A percentile compares a stretch with the other conserved stretches of the same genome.
Conservation (phyloP, 1,140 invertebrate species). For the Alviniconcha marisindica region DNA sequence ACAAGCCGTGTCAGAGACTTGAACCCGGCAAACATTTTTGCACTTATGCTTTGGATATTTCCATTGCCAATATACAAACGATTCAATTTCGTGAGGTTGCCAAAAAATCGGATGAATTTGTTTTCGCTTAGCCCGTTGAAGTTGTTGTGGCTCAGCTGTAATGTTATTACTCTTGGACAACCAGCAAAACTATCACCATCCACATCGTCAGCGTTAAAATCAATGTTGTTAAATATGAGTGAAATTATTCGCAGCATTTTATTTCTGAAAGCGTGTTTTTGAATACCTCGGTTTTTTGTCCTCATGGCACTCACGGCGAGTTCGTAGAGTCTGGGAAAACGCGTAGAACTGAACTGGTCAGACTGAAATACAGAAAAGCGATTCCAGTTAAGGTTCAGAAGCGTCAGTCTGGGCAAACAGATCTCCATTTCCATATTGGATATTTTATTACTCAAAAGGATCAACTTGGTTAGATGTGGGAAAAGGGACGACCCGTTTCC, state of each 20-base stretch:
- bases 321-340: neutral
- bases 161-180: neutral
- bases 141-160: constrained; percentile 7
- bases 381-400: neutral
- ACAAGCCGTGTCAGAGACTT: neutral
- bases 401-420: neutral
- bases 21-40: neutral
- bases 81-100: neutral
- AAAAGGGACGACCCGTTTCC: neutral
- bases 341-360: neutral
- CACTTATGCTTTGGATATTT: neutral
- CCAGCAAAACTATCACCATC: neutral
- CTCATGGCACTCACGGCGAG: neutral
- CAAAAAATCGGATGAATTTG: neutral
- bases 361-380: neutral
- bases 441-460: neutral
- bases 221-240: neutral
- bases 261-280: neutral
- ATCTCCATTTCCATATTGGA: neutral
- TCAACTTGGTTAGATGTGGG: neutral
- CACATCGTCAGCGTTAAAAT: neutral
- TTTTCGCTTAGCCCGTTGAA: neutral
- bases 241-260: neutral
- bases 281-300: neutral
- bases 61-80: neutral